Evolutionary conservation across 92 coral and sea anemone genomes (phyloP).

Genomic region (Parazoanthus swiftii): DNA sequence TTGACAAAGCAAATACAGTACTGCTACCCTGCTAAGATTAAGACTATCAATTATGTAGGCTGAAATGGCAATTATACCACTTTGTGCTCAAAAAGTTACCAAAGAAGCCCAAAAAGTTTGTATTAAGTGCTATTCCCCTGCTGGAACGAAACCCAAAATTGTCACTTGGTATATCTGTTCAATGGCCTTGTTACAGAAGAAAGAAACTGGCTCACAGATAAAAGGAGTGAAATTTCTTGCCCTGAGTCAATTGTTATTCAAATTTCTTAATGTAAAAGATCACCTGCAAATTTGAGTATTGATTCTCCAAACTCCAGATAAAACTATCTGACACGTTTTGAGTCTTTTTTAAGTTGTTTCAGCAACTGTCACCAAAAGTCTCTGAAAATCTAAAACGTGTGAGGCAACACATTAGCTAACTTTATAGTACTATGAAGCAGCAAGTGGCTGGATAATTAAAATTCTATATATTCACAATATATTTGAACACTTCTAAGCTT

Average conservation of each 20-base stretch:
- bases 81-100: conserved; percentile 13
- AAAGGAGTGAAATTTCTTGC: conserved; percentile 29
- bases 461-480: conserved; percentile 23
- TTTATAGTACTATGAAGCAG: not conserved
- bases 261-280: conserved; percentile 26
- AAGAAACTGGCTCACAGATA: conserved; percentile 38
- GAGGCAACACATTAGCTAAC: not conserved
- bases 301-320: conserved; percentile 24
- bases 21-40: not conserved
- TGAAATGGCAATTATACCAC: conserved; percentile 24
- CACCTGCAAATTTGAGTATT: conserved; percentile 41
- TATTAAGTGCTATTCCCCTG: not conserved
- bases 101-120: conserved; percentile 17
- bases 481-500: conserved; percentile 19
- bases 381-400: not conserved
- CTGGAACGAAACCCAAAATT: conserved; percentile 1
- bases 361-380: not conserved
- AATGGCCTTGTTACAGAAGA: not conserved
- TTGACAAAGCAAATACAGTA: conserved; percentile 21
- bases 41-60: not conserved
- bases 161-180: not conserved
- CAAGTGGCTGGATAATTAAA: conserved; percentile 25
- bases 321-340: conserved; percentile 32
- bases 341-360: conserved; percentile 11
- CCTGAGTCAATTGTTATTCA: conserved; percentile 40